Percentiles rank a stretch among this genome's conserved stretches.
Evolutionary conservation across 2,113 vertebrate genomes (phyloP).

Genomic region (Bambusicola thoracicus): DNA sequence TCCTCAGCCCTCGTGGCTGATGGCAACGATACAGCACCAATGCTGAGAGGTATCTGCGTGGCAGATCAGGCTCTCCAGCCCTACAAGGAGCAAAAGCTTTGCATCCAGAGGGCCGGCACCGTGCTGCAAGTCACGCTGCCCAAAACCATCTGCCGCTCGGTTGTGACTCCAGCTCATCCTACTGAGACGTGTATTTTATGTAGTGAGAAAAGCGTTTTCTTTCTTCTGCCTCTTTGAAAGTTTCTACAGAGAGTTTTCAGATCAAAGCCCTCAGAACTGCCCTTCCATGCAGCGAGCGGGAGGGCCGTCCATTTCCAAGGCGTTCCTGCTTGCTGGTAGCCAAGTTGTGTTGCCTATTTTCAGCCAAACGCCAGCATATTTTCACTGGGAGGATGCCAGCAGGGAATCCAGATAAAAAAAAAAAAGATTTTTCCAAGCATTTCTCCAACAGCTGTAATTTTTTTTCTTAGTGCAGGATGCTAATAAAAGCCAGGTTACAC

Average conservation of each 20-base stretch:
- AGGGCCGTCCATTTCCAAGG: slow-evolving; percentile 9
- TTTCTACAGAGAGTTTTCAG: not conserved
- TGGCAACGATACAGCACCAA: not conserved
- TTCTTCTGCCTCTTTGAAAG: not conserved
- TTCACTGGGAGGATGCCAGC: slow-evolving; percentile 15
- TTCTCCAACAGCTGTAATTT: slow-evolving; percentile 71
- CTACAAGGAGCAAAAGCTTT: not conserved
- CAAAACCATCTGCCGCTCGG: not conserved
- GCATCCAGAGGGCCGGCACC: not conserved
- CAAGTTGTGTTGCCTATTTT: not conserved
- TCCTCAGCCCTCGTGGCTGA: not conserved
- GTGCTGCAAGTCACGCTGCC: not conserved
- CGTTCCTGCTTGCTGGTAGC: slow-evolving; percentile 6
- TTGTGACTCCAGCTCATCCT: not conserved
- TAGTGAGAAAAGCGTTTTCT: slow-evolving; percentile 19
- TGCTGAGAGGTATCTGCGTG: not conserved
- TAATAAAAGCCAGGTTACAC: slow-evolving; percentile 83
- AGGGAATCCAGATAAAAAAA: slow-evolving; percentile 39
- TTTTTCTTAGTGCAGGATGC: slow-evolving; percentile 60
- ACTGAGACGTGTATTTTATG: not conserved
- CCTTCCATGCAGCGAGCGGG: not conserved
- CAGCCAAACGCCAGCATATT: slow-evolving; percentile 15
- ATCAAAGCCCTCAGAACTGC: not conserved
- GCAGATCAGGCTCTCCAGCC: not conserved
- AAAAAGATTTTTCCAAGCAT: slow-evolving; percentile 56